Evolutionary conservation across 2,888 invertebrate genomes (phyloP), one percentile per base, ranked within the genome.

Genomic region (Terebella lapidaria): DNA sequence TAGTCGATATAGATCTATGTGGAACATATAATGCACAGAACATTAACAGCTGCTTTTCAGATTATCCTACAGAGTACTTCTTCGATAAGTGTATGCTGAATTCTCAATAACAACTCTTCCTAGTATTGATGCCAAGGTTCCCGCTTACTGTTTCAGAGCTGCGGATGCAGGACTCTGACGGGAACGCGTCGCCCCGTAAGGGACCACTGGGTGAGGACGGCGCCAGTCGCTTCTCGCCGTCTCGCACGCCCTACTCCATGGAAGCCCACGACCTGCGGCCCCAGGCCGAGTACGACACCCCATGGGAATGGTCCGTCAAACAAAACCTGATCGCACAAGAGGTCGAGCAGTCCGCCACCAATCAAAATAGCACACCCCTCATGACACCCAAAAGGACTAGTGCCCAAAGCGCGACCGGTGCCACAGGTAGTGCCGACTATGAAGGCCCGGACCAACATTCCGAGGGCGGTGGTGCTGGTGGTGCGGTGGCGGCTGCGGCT

Each of bases 261-360:
- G 57, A 57, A 26, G 4, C 45, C 24, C 24, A 27, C 2, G 65
- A 65, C 53, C 58, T 30, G 29, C 54, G 65, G 49, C 65, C 65
- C 2, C 45, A 52, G 29, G 61, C 63, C 53, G 65, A 65, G 28
- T 65, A 65, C 30, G 65, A 65, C 24, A 61, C 58, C 10, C 65
- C 65, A 15, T 65, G 65, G 65, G 64, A 64, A 46, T 62, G 60
- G 64, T 61, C 62, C 5, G 56, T 29, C 45, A 61, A 57, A 18
- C 59, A 59, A 49, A 35, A 61, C 20, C 46, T 62, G n/a, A 46
- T 55, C 59, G 27, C 53, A 42, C 47, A 59, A 28, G 56, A 57
- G n/a, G 25, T 20, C 26, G 45, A 35, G 15, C 25, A 20, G 27
- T 46, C 52, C 24, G 26, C 58, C 3, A 49, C 26, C 10, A 45